Evolutionary conservation across 2,888 invertebrate species (phyloP).

Genomic region (Steinernema scapterisci): DNA sequence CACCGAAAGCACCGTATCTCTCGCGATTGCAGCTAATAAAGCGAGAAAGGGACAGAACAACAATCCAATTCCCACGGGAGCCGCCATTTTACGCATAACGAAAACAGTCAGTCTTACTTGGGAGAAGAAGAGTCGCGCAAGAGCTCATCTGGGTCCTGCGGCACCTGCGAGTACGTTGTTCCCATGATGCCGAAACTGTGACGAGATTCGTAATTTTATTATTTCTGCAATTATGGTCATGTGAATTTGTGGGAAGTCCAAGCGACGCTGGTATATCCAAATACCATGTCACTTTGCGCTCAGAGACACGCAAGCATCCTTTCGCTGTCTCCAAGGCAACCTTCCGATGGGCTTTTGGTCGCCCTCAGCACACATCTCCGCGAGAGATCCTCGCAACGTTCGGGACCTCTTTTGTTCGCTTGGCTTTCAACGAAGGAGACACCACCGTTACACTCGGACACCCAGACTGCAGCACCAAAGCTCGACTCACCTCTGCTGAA

Average conservation of each 20-base stretch:
- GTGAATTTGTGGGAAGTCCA: neutral
- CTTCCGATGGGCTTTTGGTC: neutral
- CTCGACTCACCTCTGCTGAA: too few relatives aligned
- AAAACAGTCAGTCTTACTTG: conserved; percentile 21
- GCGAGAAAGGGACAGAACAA: neutral
- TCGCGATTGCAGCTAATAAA: conserved; percentile 5
- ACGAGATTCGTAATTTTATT: too few relatives aligned
- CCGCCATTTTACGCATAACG: neutral
- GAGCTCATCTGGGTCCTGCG: conserved; percentile 7
- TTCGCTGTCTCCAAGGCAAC: conserved; percentile 25
- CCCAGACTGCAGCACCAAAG: too few relatives aligned
- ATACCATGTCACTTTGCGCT: neutral
- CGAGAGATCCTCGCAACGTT: neutral
- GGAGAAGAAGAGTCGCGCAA: neutral
- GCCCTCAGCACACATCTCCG: neutral
- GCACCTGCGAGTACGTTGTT: conserved; percentile 27
- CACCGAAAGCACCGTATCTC: neutral
- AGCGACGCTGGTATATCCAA: neutral
- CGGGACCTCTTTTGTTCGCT: neutral
- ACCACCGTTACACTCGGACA: neutral
- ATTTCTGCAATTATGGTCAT: too few relatives aligned
- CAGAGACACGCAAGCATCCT: neutral
- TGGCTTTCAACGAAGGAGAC: neutral
- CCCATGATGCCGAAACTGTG: neutral
- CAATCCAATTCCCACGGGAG: neutral